phyloP scores from a whole-genome alignment of 1,140 invertebrate species.

The Drosophila guanche region DNA sequence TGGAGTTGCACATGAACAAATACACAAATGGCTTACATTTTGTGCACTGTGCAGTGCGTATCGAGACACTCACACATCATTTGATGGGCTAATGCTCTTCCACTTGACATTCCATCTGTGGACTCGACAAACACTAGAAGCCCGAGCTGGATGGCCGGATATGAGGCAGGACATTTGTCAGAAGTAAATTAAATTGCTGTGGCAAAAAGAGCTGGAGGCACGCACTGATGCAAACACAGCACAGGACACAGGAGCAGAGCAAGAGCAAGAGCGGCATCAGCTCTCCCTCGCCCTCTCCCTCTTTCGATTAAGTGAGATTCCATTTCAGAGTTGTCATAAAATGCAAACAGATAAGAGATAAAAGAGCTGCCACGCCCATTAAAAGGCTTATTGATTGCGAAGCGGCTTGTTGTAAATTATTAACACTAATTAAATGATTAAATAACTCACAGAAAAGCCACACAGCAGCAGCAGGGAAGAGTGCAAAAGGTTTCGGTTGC shows the following conservation, averaged over 20 bases:
- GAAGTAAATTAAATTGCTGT: slow-evolving; percentile 63
- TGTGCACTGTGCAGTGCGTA: slow-evolving; percentile 3
- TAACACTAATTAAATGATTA: slow-evolving; percentile 69
- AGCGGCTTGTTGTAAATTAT: slow-evolving; percentile 69
- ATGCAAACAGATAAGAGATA: slow-evolving; percentile 16
- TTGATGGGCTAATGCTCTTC: slow-evolving; percentile 51
- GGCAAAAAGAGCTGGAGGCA: slow-evolving; percentile 11
- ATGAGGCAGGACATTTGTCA: slow-evolving; percentile 42
- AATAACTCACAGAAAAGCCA: slow-evolving; percentile 33
- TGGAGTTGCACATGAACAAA: not conserved
- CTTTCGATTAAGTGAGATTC: slow-evolving; percentile 45
- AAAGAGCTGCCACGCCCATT: not conserved
- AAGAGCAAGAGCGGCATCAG: too few relatives aligned
- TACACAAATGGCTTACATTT: slow-evolving; percentile 15
- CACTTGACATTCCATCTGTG: slow-evolving; percentile 43
- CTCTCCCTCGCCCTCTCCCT: not conserved
- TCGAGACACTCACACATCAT: slow-evolving; percentile 25
- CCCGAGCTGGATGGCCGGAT: slow-evolving; percentile 17
- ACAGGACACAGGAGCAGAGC: not conserved
- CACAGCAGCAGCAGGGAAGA: too few relatives aligned
- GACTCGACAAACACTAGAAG: slow-evolving; percentile 38
- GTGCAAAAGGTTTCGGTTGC: too few relatives aligned
- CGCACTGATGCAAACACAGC: not conserved
- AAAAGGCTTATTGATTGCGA: slow-evolving; percentile 58
- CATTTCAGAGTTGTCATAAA: slow-evolving; percentile 45